Percentiles rank a stretch among this genome's conserved stretches.
Evolutionary conservation across 1,140 invertebrate species (phyloP).

Genomic region (Magallana angulata): DNA sequence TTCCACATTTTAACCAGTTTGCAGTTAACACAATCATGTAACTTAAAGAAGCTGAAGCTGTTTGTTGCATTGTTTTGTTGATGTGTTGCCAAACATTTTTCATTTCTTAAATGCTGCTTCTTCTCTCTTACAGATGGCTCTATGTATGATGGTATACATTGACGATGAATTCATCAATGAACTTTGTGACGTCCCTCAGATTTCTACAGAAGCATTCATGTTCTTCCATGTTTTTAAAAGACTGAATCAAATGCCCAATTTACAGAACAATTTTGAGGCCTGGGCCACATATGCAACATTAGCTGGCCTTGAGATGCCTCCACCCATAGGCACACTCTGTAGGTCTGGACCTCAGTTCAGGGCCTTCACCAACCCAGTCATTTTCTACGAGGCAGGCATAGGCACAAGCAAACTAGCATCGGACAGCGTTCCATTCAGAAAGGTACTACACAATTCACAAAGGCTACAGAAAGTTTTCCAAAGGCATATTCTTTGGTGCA

Average conservation of each 20-base stretch:
- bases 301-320: conserved; percentile 57
- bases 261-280: conserved; percentile 40
- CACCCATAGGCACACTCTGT: conserved; percentile 49
- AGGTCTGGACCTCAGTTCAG: conserved; percentile 63
- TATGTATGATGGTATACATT: conserved; percentile 56
- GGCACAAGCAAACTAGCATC: conserved; percentile 31
- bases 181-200: conserved; percentile 60
- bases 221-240: conserved; percentile 62
- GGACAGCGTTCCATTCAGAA: conserved; percentile 42
- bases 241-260: conserved; percentile 53
- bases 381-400: conserved; percentile 63
- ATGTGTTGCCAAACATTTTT: too few relatives aligned
- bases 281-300: conserved; percentile 57
- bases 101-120: not conserved
- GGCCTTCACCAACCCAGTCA: conserved; percentile 58
- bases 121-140: conserved; percentile 16
- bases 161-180: conserved; percentile 48
- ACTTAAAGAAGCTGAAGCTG: too few relatives aligned
- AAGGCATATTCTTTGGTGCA: too few relatives aligned
- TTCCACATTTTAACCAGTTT: too few relatives aligned
- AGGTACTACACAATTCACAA: not conserved
- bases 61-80: too few relatives aligned
- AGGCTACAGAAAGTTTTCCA: too few relatives aligned
- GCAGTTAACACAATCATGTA: too few relatives aligned
- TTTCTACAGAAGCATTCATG: conserved; percentile 51